Evolutionary conservation across 2,888 invertebrate genomes (phyloP).

Genomic region (Gerris lacustris): DNA sequence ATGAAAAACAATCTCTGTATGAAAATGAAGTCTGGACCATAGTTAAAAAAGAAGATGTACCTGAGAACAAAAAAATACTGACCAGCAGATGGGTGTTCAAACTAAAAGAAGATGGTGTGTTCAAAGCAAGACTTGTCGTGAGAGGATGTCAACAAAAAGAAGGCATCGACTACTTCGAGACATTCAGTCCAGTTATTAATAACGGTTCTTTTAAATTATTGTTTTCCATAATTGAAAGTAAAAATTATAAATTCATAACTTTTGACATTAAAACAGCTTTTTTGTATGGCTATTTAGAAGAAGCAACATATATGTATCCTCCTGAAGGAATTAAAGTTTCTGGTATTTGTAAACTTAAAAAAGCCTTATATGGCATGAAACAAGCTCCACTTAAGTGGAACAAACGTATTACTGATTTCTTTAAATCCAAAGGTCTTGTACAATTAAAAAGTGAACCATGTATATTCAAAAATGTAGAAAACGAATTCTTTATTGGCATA

Average conservation of each 20-base stretch:
- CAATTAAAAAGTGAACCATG: conserved; percentile 20
- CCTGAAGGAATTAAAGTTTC: conserved; percentile 23
- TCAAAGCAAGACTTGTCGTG: conserved; percentile 30
- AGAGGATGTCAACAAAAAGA: conserved; percentile 30
- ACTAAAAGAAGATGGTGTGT: conserved; percentile 23
- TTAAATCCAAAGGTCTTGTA: conserved; percentile 18
- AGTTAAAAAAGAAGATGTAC: conserved; percentile 21
- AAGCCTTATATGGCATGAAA: conserved; percentile 20
- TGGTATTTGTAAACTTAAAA: conserved; percentile 22
- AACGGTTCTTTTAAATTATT: conserved; percentile 27
- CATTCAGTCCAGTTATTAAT: conserved; percentile 30
- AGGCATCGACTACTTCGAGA: conserved; percentile 29
- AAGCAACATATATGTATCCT: conserved; percentile 22
- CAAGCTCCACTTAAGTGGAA: conserved; percentile 22
- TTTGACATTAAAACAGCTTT: conserved; percentile 26
- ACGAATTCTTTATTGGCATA: conserved; percentile 23
- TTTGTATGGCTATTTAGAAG: conserved; percentile 25
- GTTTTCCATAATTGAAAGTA: conserved; percentile 24
- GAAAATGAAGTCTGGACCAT: conserved; percentile 30
- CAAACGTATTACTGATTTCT: conserved; percentile 16
- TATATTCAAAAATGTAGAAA: conserved; percentile 21
- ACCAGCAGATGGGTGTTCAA: conserved; percentile 31
- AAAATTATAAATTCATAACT: conserved; percentile 15
- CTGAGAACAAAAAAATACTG: conserved; percentile 19
- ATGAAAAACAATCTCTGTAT: conserved; percentile 27